Evolutionary conservation across 1,140 invertebrate genomes (phyloP).

Genomic region (Platorchestia sp.): DNA sequence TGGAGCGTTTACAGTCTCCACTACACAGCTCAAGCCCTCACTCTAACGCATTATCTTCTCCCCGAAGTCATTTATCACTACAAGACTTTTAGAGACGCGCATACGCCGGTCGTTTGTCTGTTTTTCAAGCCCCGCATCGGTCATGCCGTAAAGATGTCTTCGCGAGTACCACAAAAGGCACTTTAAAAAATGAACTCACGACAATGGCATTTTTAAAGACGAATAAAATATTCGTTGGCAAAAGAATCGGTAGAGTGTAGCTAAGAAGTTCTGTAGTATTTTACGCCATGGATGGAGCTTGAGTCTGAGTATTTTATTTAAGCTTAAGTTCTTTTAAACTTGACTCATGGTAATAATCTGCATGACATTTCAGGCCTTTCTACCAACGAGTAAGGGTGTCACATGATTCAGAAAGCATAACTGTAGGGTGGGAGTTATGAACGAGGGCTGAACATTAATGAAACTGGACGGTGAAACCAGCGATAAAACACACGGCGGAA

Average conservation of each 20-base stretch:
- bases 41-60: not conserved
- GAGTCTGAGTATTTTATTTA: not conserved
- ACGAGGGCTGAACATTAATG: too few species aligned
- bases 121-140: constrained; percentile 3
- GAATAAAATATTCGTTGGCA: not conserved
- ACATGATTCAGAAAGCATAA: not conserved
- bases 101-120: not conserved
- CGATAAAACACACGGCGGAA: too few species aligned
- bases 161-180: not conserved
- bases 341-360: not conserved
- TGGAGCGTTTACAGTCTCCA: not conserved
- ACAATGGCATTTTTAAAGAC: not conserved
- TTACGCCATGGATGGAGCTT: not conserved
- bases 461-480: too few species aligned
- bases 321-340: not conserved
- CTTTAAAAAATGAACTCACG: not conserved
- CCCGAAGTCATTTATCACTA: not conserved
- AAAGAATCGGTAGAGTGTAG: not conserved
- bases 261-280: not conserved
- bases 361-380: not conserved
- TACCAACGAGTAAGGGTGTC: not conserved
- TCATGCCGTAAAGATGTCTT: constrained; percentile 6
- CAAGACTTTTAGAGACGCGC: not conserved
- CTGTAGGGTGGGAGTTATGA: too few species aligned
- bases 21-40: not conserved